These are phyloP conservation scores for Tetragnatha montana DNA, from an alignment of 2,888 invertebrate genomes.

Conservation along the genomic window DNA sequence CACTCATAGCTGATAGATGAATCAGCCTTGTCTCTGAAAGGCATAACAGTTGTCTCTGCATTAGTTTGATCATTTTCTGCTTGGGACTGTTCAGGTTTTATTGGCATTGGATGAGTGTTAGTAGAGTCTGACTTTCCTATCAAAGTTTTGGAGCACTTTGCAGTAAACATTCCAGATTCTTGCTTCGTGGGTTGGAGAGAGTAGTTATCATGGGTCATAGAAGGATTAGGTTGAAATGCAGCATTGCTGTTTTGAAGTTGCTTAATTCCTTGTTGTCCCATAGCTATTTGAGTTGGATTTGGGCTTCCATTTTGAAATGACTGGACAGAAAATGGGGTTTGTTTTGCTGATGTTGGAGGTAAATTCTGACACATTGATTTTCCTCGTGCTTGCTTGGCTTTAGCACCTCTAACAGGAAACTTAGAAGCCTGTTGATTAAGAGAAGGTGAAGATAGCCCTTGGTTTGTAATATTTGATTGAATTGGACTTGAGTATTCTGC, in stretches of 20 bases:
- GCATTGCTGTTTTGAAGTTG: constrained; percentile 33
- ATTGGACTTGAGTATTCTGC: constrained; percentile 52
- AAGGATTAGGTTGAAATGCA: constrained; percentile 53
- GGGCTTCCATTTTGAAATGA: constrained; percentile 54
- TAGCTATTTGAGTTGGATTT: constrained; percentile 15
- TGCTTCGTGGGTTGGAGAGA: constrained; percentile 54
- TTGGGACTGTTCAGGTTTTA: constrained; percentile 13
- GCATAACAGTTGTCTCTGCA: constrained; percentile 45
- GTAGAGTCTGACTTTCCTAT: constrained; percentile 41
- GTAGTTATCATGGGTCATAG: constrained; percentile 46
- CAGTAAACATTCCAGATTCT: constrained; percentile 53
- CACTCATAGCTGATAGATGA: constrained; percentile 80
- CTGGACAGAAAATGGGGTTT: constrained; percentile 64
- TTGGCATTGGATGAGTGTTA: constrained; percentile 3
- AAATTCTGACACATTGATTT: constrained; percentile 44
- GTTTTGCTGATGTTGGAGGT: constrained; percentile 43
- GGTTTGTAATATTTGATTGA: constrained; percentile 31
- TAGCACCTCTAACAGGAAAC: constrained; percentile 29
- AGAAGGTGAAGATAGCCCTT: constrained; percentile 25
- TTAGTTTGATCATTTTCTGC: constrained; percentile 40
- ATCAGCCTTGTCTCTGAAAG: constrained; percentile 66
- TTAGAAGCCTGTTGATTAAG: constrained; percentile 38
- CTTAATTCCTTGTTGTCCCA: constrained; percentile 39
- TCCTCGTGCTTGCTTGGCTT: constrained; percentile 46
- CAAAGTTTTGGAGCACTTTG: constrained; percentile 59